Evolutionary conservation across 2,888 invertebrate genomes (phyloP).

Genomic region (Drosophila macrospina): DNA sequence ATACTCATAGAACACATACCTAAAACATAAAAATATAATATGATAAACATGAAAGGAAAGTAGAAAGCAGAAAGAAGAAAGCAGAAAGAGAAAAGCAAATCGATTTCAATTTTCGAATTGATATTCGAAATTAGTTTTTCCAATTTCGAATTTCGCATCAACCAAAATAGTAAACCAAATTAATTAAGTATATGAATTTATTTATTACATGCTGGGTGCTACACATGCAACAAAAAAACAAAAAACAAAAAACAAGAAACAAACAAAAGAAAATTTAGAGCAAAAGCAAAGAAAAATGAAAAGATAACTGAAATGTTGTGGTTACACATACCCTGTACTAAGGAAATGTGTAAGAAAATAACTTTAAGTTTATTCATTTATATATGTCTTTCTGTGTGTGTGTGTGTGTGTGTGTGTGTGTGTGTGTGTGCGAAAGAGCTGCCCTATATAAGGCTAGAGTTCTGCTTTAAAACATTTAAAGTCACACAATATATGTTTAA

Average conservation of each 20-base stretch:
- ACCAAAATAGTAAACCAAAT: conserved; percentile 55
- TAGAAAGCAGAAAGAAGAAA: too few relatives aligned
- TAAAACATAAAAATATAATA: conserved; percentile 5
- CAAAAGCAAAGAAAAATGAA: conserved; percentile 11
- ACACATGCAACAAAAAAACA: conserved; percentile 55
- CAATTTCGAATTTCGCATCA: conserved; percentile 31
- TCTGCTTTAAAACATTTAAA: too few relatives aligned
- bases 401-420: background rate
- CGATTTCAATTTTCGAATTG: conserved; percentile 17
- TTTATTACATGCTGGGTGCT: conserved; percentile 77
- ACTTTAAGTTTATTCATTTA: background rate
- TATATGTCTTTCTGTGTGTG: background rate
- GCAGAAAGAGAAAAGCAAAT: background rate
- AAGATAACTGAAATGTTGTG: conserved; percentile 36
- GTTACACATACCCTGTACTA: conserved; percentile 11
- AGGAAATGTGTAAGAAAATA: background rate
- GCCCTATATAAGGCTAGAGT: background rate
- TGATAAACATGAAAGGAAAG: background rate
- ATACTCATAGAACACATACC: conserved; percentile 2
- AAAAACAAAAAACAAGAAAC: background rate
- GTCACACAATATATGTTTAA: background rate
- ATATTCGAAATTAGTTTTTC: conserved; percentile 24
- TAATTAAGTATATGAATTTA: conserved; percentile 68
- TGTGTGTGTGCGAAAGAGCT: background rate
- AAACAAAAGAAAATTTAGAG: background rate